These are phyloP conservation scores for Ophraella communa DNA, from an alignment of 2,888 invertebrate species.

Conservation along the genomic window DNA sequence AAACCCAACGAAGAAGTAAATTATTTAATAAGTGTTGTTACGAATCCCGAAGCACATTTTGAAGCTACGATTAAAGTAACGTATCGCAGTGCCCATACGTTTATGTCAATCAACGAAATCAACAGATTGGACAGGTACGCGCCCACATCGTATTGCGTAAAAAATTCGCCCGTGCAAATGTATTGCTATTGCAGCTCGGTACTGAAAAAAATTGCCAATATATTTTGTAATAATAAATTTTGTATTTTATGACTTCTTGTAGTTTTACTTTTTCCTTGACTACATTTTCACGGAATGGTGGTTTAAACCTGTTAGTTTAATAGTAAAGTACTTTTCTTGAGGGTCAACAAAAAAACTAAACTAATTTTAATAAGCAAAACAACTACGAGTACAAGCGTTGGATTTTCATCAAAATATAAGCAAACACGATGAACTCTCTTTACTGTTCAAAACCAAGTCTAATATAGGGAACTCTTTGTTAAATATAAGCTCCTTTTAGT, in stretches of 20 bases:
- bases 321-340: no score
- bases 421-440: no score
- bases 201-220: constrained; percentile 33
- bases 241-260: constrained; percentile 24
- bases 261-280: no score
- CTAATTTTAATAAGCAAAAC: no score
- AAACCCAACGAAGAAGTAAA: constrained; percentile 46
- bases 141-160: constrained; percentile 62
- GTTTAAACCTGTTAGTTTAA: no score
- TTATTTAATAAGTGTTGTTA: constrained; percentile 71
- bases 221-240: constrained; percentile 42
- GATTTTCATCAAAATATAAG: no score
- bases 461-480: no score
- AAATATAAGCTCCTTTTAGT: no score
- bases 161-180: constrained; percentile 50
- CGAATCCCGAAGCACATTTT: constrained; percentile 70
- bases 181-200: constrained; percentile 62
- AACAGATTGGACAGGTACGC: constrained; percentile 64
- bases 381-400: no score
- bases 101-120: constrained; percentile 63
- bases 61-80: constrained; percentile 70
- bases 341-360: no score
- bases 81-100: constrained; percentile 13
- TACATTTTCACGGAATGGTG: no score
- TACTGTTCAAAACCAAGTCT: no score